Percentiles rank a stretch among this genome's conserved stretches.
Evolutionary conservation across 2,888 invertebrate species (phyloP).

Genomic region (Alentia gelatinosa): DNA sequence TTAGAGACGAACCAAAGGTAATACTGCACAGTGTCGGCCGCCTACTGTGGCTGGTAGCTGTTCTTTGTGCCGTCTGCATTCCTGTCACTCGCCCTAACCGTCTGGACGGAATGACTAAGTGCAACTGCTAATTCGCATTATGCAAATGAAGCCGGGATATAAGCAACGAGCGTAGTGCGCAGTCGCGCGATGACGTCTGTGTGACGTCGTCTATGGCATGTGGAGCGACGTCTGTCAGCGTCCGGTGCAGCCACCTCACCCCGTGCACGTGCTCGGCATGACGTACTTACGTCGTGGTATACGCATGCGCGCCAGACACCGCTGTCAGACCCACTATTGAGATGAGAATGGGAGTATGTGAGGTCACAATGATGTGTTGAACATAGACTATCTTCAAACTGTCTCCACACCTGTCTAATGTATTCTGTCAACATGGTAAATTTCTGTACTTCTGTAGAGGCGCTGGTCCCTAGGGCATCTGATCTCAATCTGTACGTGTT

Average conservation of each 20-base stretch:
- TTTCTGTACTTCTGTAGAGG: too few species aligned
- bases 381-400: too few species aligned
- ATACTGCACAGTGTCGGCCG: neutral
- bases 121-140: conserved; percentile 52
- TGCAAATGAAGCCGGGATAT: conserved; percentile 42
- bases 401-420: too few species aligned
- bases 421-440: too few species aligned
- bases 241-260: conserved; percentile 2
- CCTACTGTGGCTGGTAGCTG: neutral
- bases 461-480: too few species aligned
- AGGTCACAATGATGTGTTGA: too few species aligned
- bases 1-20: too few species aligned
- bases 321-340: too few species aligned
- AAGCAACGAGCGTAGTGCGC: conserved; percentile 22
- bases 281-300: neutral
- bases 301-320: too few species aligned
- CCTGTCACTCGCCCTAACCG: neutral
- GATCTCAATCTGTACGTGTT: too few species aligned
- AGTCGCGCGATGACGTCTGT: neutral
- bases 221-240: conserved; percentile 41
- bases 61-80: neutral
- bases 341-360: too few species aligned
- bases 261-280: neutral
- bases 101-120: conserved; percentile 43
- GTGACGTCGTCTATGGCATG: conserved; percentile 37